Evolutionary conservation across 1,140 invertebrate species (phyloP).

Genomic region (Drosophila busckii): DNA sequence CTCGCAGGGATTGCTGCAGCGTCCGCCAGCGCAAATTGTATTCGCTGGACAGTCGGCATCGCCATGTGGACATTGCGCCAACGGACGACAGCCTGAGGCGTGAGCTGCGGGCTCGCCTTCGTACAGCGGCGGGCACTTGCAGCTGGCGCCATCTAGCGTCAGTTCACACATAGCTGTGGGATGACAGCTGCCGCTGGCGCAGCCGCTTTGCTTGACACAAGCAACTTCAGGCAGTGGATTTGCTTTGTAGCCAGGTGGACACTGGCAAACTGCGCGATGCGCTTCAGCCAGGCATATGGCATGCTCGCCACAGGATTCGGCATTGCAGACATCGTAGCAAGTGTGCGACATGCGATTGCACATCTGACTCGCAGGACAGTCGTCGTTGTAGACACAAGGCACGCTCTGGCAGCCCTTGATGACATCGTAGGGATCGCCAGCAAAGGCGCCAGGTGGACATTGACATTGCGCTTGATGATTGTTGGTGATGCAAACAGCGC

Average conservation of each 20-base stretch:
- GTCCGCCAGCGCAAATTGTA: constrained; percentile 85
- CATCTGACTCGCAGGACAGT: constrained; percentile 87
- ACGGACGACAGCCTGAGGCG: constrained; percentile 85
- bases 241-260: constrained; percentile 88
- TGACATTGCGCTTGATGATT: constrained; percentile 93
- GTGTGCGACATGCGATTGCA: constrained; percentile 90
- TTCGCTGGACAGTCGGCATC: constrained; percentile 87
- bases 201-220: constrained; percentile 85
- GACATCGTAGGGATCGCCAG: constrained; percentile 89
- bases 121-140: constrained; percentile 87
- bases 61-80: constrained; percentile 85
- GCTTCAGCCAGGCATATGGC: constrained; percentile 93
- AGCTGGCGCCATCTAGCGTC: constrained; percentile 83
- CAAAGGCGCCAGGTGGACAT: constrained; percentile 90
- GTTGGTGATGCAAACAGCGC: constrained; percentile 90
- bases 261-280: constrained; percentile 89
- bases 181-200: constrained; percentile 90
- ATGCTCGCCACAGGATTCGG: constrained; percentile 90
- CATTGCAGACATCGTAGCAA: constrained; percentile 89
- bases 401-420: constrained; percentile 87
- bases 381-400: constrained; percentile 90
- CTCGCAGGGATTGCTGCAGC: constrained; percentile 89
- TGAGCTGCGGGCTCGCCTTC: constrained; percentile 88
- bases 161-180: constrained; percentile 87
- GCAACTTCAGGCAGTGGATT: constrained; percentile 90